Evolutionary conservation across 2,888 invertebrate species (phyloP).

Genomic region (Lordiphosa andalusiaca): DNA sequence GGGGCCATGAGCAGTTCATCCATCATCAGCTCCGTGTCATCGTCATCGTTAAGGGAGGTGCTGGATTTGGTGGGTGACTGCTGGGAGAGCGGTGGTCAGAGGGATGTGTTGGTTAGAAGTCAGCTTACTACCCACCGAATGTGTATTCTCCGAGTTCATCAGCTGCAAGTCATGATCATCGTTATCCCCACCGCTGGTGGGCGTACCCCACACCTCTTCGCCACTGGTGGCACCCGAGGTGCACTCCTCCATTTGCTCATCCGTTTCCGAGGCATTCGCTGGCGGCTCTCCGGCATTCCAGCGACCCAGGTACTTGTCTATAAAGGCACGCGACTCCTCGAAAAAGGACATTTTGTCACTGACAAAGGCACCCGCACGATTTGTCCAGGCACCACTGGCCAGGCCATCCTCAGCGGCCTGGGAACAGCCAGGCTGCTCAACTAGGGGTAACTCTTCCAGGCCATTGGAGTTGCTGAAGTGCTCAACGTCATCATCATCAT

Average conservation of each 20-base stretch:
- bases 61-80: constrained; percentile 85
- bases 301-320: constrained; percentile 82
- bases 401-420: constrained; percentile 54
- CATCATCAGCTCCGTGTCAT: constrained; percentile 91
- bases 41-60: constrained; percentile 86
- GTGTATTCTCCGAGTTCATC: constrained; percentile 85
- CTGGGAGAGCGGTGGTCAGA: no score
- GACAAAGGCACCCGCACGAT: constrained; percentile 89
- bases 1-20: constrained; percentile 89
- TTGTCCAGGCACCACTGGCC: constrained; percentile 84
- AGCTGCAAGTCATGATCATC: constrained; percentile 88
- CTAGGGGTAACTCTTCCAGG: constrained; percentile 64
- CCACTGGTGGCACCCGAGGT: constrained; percentile 92
- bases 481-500: constrained; percentile 62
- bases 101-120: no score
- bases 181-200: constrained; percentile 91
- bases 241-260: constrained; percentile 86
- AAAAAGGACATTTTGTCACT: constrained; percentile 90
- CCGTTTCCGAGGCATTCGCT: constrained; percentile 78
- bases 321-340: constrained; percentile 82
- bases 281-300: constrained; percentile 78
- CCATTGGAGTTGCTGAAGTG: constrained; percentile 61
- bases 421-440: constrained; percentile 44
- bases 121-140: constrained; percentile 82
- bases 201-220: constrained; percentile 94